Evolutionary conservation across 2,113 vertebrate species (phyloP), one percentile per base, ranked within the genome.

Genomic region (Xiphophorus maculatus): DNA sequence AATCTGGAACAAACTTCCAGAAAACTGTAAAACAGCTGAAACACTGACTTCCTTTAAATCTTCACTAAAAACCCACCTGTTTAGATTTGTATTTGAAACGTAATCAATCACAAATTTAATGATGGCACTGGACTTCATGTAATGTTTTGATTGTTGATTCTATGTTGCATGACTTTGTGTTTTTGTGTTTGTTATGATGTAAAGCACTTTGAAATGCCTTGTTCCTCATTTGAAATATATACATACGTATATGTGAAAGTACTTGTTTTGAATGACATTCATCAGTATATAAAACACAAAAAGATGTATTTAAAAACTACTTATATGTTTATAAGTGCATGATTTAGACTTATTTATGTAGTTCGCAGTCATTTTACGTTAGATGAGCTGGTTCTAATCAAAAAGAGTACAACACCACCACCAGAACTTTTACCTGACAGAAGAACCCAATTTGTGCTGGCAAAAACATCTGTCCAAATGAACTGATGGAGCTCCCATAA

Each of bases 381-480:
- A 58, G 3, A 58, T 11, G 51, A 58, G 22, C 51, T 58, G 51
- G 51, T 58, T 58, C 51, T 58, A 58, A 10, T 58, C 22, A 58
- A 17, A 58, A 11, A 58, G 2, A 10, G 5, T 3, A n/a, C 22
- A 3, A 3, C 51, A 35, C 11, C 30, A 22, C 19, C 48, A 60
- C 25, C 54, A 58, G 1, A 58, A 25, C 42, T 29, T 58, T 84
- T 91, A 92, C 92, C 91, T 92, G 66, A 63, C 14, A 66, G 44
- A 28, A 28, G 54, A 19, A 14, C 3, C 22, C 42, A 60, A 62
- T 29, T 0, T 70, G 51, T 75, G 58, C 51, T 25, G 1, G 32
- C 27, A n/a, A 29, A 40, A 80, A 27, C 54, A 65, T 77, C 72
- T 75, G 7, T 58, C 15, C 29, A 42, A 69, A 63, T 3, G 35